Evolutionary conservation across 2,797 vertebrate genomes (phyloP).

Genomic region (Heliangelus exortis): DNA sequence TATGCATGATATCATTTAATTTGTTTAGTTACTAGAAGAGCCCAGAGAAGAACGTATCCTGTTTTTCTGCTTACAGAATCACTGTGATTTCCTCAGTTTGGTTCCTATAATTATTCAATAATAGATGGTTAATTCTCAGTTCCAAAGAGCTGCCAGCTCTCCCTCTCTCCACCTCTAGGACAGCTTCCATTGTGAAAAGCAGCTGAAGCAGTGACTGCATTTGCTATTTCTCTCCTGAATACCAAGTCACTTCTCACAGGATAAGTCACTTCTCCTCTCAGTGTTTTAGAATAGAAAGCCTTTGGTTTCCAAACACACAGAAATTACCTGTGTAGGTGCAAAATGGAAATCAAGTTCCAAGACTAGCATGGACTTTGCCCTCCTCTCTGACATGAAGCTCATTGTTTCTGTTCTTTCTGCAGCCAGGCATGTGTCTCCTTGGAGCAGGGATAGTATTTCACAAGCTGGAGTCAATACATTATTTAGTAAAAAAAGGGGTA

Average conservation of each 20-base stretch:
- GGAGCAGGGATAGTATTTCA: background rate
- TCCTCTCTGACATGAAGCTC: background rate
- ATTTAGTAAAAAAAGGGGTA: background rate
- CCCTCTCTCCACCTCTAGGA: background rate
- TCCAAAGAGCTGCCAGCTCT: fast-evolving
- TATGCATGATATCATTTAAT: background rate
- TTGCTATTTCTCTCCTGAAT: background rate
- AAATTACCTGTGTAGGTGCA: background rate
- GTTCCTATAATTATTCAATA: slow-evolving; percentile 20
- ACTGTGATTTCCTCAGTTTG: background rate
- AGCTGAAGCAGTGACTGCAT: background rate
- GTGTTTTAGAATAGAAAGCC: background rate
- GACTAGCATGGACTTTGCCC: background rate
- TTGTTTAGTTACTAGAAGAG: slow-evolving; percentile 13
- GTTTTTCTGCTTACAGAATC: background rate
- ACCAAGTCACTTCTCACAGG: background rate
- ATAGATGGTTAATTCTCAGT: background rate
- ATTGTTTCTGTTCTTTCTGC: background rate
- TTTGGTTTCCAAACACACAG: background rate
- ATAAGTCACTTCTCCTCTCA: background rate
- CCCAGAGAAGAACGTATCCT: background rate
- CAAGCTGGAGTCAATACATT: background rate
- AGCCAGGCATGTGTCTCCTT: background rate
- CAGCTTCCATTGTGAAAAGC: background rate
- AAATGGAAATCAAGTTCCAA: background rate